Conservation (phyloP, 1,140 invertebrate genomes). For the Dermatophagoides farinae region DNA sequence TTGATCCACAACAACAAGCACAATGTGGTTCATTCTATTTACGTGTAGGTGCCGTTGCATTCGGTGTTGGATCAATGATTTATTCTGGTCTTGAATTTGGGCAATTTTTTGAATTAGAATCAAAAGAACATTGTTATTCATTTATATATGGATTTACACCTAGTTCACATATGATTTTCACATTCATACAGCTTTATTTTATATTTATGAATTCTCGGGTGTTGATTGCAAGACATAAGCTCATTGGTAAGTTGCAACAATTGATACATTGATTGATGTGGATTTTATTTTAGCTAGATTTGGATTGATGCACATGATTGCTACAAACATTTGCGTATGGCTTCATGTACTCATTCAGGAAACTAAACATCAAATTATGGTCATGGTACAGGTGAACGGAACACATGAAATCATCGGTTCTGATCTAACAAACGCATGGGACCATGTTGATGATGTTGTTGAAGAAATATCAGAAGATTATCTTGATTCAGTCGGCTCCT, state of each 20-base stretch:
- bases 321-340: slow-evolving; percentile 81
- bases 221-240: slow-evolving; percentile 12
- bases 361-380: slow-evolving; percentile 77
- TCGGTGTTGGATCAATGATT: slow-evolving; percentile 82
- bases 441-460: slow-evolving; percentile 9
- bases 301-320: slow-evolving; percentile 87
- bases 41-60: slow-evolving; percentile 75
- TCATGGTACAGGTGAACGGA: slow-evolving; percentile 21
- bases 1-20: slow-evolving; percentile 1
- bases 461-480: slow-evolving; percentile 12
- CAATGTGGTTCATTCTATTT: slow-evolving; percentile 73
- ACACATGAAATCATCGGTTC: slow-evolving; percentile 2
- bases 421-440: slow-evolving; percentile 1
- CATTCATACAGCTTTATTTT: slow-evolving; percentile 87
- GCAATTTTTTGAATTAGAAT: slow-evolving; percentile 70
- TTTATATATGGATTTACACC: slow-evolving; percentile 64
- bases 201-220: slow-evolving; percentile 65
- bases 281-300: slow-evolving; percentile 44
- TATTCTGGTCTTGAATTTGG: slow-evolving; percentile 82
- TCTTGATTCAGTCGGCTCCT: slow-evolving; percentile 3
- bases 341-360: slow-evolving; percentile 74
- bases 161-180: slow-evolving; percentile 68
- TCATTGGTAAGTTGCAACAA: slow-evolving; percentile 8
- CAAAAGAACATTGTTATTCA: slow-evolving; percentile 62
- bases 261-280: background rate